phyloP scores from a whole-genome alignment of 2,888 invertebrate species.

The Caenorhabditis japonica region DNA sequence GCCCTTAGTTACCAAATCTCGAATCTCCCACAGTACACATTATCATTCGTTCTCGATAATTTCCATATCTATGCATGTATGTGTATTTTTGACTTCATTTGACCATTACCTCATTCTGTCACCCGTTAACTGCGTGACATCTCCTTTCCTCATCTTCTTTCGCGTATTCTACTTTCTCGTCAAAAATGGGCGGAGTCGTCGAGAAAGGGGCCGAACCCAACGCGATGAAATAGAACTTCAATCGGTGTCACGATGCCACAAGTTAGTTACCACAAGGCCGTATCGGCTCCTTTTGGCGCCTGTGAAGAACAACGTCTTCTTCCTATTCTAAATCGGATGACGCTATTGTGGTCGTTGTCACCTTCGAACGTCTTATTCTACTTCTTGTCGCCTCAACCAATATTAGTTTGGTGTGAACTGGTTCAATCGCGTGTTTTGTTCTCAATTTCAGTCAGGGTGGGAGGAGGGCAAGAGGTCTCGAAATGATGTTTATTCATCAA shows the following conservation, averaged over 20 bases:
- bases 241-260: conserved; percentile 37
- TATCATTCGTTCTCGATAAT: conserved; percentile 23
- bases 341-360: not conserved
- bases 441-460: conserved; percentile 29
- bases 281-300: conserved; percentile 35
- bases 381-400: conserved; percentile 33
- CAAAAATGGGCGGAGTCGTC: conserved; percentile 46
- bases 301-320: conserved; percentile 34
- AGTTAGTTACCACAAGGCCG: conserved; percentile 51
- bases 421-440: conserved; percentile 43
- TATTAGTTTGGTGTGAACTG: conserved; percentile 41
- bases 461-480: too few relatives aligned
- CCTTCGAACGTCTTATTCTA: not conserved
- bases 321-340: not conserved
- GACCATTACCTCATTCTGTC: conserved; percentile 46
- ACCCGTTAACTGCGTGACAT: conserved; percentile 46
- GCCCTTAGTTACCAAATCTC: conserved; percentile 15
- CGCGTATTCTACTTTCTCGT: conserved; percentile 16
- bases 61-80: conserved; percentile 4
- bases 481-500: conserved; percentile 30
- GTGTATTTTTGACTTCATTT: not conserved
- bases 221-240: too few relatives aligned
- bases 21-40: not conserved
- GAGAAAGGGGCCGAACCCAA: conserved; percentile 20
- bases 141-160: conserved; percentile 22